These are phyloP conservation scores for Lagocephalus sceleratus DNA, from an alignment of 2,797 vertebrate species.

Conservation along the genomic window DNA sequence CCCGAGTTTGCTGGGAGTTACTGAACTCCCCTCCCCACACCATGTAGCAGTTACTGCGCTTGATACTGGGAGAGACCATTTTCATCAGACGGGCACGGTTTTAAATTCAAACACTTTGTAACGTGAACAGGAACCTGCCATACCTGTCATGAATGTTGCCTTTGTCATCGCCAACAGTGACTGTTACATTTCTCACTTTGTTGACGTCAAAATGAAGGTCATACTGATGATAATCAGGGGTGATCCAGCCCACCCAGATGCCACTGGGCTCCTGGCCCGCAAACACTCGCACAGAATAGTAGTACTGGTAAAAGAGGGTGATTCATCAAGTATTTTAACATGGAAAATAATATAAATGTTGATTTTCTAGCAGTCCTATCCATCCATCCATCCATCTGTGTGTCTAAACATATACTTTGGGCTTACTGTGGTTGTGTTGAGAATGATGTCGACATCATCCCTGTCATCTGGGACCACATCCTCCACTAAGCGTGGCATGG, in stretches of 20 bases:
- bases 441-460: conserved; percentile 89
- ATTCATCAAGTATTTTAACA: too few species aligned
- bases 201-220: conserved; percentile 86
- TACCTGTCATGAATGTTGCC: conserved; percentile 95
- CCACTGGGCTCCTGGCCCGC: conserved; percentile 89
- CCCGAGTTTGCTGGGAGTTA: conserved; percentile 86
- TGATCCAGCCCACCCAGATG: conserved; percentile 94
- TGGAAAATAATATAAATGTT: too few species aligned
- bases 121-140: not conserved
- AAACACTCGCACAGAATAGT: conserved; percentile 88
- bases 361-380: too few species aligned
- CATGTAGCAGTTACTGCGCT: conserved; percentile 96
- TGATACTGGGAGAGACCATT: conserved; percentile 75
- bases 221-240: conserved; percentile 91
- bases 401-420: too few species aligned
- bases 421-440: conserved; percentile 89
- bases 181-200: conserved; percentile 89
- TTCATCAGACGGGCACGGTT: not conserved
- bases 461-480: conserved; percentile 91
- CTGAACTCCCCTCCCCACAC: conserved; percentile 92
- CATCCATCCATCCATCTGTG: too few species aligned
- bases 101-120: not conserved
- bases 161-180: conserved; percentile 91
- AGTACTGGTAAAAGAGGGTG: conserved; percentile 78
- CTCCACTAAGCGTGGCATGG: conserved; percentile 83